Percentiles rank a stretch among this genome's conserved stretches.
Evolutionary conservation across 2,113 vertebrate genomes (phyloP).

Genomic region (Microcebus ravelobensis): DNA sequence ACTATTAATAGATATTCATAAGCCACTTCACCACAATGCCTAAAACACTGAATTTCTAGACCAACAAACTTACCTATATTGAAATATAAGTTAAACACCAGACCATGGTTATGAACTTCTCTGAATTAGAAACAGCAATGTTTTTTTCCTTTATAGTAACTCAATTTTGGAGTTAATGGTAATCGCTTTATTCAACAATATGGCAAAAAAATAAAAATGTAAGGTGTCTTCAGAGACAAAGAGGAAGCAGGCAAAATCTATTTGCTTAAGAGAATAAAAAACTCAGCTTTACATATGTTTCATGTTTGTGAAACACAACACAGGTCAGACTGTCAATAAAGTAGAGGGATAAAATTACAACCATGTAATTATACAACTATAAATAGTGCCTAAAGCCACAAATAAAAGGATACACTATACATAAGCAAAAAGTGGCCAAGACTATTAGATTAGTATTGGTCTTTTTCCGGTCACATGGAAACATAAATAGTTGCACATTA

Average conservation of each 20-base stretch:
- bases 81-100: conserved; percentile 42
- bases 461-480: background rate
- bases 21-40: background rate
- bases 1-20: conserved; percentile 43
- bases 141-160: conserved; percentile 3
- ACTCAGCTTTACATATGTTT: background rate
- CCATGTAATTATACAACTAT: background rate
- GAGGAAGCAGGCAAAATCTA: background rate
- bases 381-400: background rate
- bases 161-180: background rate
- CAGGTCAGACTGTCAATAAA: background rate
- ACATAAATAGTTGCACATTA: background rate
- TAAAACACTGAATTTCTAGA: conserved; percentile 12
- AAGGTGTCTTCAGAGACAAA: conserved; percentile 22
- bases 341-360: conserved; percentile 21
- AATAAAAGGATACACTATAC: background rate
- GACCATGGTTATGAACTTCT: background rate
- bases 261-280: conserved; percentile 15
- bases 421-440: background rate
- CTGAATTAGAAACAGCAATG: background rate
- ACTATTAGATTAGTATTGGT: background rate
- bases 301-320: background rate
- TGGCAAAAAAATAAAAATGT: background rate
- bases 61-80: background rate
- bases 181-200: background rate